Evolutionary conservation across 2,797 vertebrate species (phyloP).

Genomic region (Clarias pachynema): DNA sequence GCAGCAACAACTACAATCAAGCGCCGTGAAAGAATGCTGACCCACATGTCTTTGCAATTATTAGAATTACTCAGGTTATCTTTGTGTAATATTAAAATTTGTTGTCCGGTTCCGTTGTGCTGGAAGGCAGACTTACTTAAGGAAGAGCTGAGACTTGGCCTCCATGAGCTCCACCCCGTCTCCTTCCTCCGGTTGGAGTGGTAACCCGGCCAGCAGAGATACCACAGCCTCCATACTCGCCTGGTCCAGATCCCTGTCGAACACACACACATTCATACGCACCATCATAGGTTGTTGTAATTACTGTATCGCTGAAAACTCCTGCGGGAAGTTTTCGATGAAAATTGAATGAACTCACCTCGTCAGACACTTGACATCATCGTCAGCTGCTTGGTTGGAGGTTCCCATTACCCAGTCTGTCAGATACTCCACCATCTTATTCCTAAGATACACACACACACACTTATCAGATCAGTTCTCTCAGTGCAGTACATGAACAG

Average conservation of each 20-base stretch:
- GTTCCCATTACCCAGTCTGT: slow-evolving; percentile 99
- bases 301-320: not conserved
- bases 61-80: no score
- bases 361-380: slow-evolving; percentile 95
- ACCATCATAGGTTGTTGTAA: not conserved
- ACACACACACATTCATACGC: slow-evolving; percentile 11
- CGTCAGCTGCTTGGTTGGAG: slow-evolving; percentile 97
- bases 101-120: not conserved
- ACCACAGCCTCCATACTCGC: slow-evolving; percentile 99
- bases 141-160: slow-evolving; percentile 98
- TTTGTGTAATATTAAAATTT: no score
- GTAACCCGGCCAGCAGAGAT: slow-evolving; percentile 92
- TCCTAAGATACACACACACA: slow-evolving; percentile 70
- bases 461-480: not conserved
- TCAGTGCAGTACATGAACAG: not conserved
- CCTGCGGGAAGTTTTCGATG: no score
- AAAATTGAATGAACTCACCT: slow-evolving; percentile 73
- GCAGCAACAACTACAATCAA: no score
- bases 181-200: slow-evolving; percentile 95
- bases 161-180: slow-evolving; percentile 98
- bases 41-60: no score
- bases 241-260: slow-evolving; percentile 91
- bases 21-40: no score
- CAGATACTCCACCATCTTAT: slow-evolving; percentile 99
- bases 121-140: slow-evolving; percentile 81